Conservation (phyloP, 1,140 invertebrate genomes). For the Mizuhopecten yessoensis region DNA sequence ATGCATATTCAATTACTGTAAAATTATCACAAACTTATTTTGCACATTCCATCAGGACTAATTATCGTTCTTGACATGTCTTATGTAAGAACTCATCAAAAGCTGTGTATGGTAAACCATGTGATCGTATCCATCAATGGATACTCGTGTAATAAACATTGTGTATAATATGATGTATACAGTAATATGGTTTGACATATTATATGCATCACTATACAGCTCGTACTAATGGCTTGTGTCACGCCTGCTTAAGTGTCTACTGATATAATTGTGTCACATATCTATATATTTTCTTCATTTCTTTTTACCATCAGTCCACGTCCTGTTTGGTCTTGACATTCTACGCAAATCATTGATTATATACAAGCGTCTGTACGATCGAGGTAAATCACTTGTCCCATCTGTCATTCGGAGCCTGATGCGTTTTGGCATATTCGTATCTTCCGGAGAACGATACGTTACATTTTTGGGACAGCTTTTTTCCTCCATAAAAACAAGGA, state of each 20-base stretch:
- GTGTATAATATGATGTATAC: constrained; percentile 4
- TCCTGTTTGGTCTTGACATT: constrained; percentile 8
- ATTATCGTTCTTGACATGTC: no score
- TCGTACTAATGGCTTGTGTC: background rate
- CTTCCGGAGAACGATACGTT: constrained; percentile 25
- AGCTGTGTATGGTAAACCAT: no score
- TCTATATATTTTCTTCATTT: background rate
- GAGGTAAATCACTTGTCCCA: constrained; percentile 21
- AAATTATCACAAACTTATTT: no score
- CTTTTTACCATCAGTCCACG: background rate
- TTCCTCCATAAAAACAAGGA: background rate
- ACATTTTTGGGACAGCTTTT: constrained; percentile 33
- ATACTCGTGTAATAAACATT: no score
- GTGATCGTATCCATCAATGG: no score
- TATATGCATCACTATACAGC: background rate
- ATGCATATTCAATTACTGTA: no score
- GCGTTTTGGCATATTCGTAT: constrained; percentile 18
- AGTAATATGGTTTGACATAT: background rate
- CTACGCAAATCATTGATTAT: constrained; percentile 9
- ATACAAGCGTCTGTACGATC: constrained; percentile 25
- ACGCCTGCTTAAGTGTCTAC: background rate
- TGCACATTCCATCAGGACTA: no score
- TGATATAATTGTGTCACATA: background rate
- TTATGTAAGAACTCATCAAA: no score
- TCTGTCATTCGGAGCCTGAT: constrained; percentile 27